Evolutionary conservation across 2,113 vertebrate species (phyloP), one percentile per base, ranked within the genome.

Genomic region (Gadus macrocephalus): DNA sequence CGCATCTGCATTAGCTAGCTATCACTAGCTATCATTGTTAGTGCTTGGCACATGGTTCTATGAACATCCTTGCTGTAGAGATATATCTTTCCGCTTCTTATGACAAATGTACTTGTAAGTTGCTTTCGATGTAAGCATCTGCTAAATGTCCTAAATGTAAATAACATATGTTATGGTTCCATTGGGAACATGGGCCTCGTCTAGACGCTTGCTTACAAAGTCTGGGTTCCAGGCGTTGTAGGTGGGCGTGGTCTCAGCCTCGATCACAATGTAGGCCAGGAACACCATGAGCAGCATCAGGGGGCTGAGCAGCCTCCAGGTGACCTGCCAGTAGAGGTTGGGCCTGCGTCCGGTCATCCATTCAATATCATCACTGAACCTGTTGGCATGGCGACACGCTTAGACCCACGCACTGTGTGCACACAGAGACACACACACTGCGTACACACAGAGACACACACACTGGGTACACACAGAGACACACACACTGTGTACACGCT

Each of bases 171-270:
- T 35, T 35, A 35, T 4, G 31, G 31, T 35, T 35, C 2, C 0
- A 7, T 35, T 35, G 20, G 20, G 12, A 20, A 62, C 60, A 12
- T 22, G 20, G 19, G 9, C 20, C 3, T 20, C 1, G 20, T 20
- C 22, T 15, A 20, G 3, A 27, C 14, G 15, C 4, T 27, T 28
- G 31, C 93, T 42, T 91, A 95, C 93, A 0, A 93, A 90, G 75
- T 85, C 78, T 38, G 94, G 93, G 69, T 96, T 88, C 93, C 95
- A 97, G 69, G 92, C 78, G 8, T 70, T 62, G 28, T 94, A 95
- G 28, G 75, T 88, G 2, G 89, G 85, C 0, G 76, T 28, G 12
- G 73, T 78, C 75, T 88, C 78, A 22, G 75, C 83, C 83, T 91
- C 80, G 16, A 91, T 60, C 7, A 27, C 31, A 5, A 94, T 3